Conservation (phyloP, 2,797 vertebrate genomes). For the Numenius phaeopus region DNA sequence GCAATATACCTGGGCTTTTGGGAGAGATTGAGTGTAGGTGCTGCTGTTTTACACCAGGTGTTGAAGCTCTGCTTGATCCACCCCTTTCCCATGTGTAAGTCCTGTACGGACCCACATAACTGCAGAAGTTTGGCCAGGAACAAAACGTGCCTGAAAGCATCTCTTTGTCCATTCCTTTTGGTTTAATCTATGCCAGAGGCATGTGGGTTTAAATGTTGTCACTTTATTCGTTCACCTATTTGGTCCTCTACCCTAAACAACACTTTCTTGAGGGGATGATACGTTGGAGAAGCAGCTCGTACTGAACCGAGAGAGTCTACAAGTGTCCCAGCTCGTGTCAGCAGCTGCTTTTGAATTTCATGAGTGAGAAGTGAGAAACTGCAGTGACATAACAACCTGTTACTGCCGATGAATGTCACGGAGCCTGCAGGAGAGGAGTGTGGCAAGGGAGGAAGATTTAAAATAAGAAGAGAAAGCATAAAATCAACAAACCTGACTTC, state of each 20-base stretch:
- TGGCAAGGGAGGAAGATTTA: background rate
- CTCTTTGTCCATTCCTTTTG: background rate
- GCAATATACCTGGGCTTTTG: background rate
- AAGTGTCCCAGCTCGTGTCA: background rate
- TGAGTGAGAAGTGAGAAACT: background rate
- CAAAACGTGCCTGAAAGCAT: background rate
- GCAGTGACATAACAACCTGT: background rate
- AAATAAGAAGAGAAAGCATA: background rate
- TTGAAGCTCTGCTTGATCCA: background rate
- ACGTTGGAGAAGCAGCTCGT: background rate
- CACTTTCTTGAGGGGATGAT: too few species aligned
- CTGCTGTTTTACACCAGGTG: background rate
- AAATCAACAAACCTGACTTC: background rate
- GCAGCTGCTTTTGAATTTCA: background rate
- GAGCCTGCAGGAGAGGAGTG: accelerated
- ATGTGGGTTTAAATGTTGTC: background rate
- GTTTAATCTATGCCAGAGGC: background rate
- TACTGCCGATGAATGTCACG: accelerated
- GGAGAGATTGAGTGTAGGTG: background rate
- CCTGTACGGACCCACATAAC: background rate
- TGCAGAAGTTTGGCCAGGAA: background rate
- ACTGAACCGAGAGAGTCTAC: accelerated
- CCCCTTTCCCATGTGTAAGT: accelerated
- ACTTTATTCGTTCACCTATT: background rate
- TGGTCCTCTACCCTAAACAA: background rate